Percentiles rank a stretch among this genome's conserved stretches.
phyloP scores from a whole-genome alignment of 2,797 vertebrate species.

The Malacoraja senta region DNA sequence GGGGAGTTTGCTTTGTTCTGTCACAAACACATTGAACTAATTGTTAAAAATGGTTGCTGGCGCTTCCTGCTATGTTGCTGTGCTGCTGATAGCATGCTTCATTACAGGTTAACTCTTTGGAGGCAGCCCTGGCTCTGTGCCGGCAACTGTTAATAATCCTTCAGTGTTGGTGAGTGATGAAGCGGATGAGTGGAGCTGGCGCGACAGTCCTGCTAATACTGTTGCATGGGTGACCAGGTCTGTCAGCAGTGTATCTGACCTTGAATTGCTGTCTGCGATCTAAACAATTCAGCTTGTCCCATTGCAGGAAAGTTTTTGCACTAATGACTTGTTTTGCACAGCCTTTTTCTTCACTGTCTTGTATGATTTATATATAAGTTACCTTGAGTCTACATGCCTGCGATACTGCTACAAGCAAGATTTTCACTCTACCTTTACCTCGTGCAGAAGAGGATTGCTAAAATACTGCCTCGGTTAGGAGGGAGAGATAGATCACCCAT shows the following conservation, averaged over 20 bases:
- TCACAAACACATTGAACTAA: background rate
- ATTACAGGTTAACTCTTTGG: constrained; percentile 6
- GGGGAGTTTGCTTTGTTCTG: background rate
- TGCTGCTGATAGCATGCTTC: background rate
- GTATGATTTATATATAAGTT: too few relatives aligned
- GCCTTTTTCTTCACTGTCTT: too few relatives aligned
- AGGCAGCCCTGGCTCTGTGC: background rate
- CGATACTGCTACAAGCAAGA: too few relatives aligned
- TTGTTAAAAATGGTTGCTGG: constrained; percentile 12
- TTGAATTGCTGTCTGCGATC: background rate
- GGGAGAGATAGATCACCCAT: too few relatives aligned
- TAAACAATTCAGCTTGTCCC: background rate
- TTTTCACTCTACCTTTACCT: too few relatives aligned
- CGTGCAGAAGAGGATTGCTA: too few relatives aligned
- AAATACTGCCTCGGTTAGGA: too few relatives aligned
- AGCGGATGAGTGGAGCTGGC: background rate
- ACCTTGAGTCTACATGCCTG: too few relatives aligned
- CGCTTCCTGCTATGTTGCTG: background rate
- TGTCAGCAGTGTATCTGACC: background rate
- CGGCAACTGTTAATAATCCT: background rate
- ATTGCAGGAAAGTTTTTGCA: background rate
- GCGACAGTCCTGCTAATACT: background rate
- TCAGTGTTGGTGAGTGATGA: background rate
- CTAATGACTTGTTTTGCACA: too few relatives aligned
- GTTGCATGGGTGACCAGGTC: constrained; percentile 21